A percentile compares a stretch with the other conserved stretches of the same genome.
phyloP scores from a whole-genome alignment of 1,140 invertebrate genomes.

The Camponotus pennsylvanicus region DNA sequence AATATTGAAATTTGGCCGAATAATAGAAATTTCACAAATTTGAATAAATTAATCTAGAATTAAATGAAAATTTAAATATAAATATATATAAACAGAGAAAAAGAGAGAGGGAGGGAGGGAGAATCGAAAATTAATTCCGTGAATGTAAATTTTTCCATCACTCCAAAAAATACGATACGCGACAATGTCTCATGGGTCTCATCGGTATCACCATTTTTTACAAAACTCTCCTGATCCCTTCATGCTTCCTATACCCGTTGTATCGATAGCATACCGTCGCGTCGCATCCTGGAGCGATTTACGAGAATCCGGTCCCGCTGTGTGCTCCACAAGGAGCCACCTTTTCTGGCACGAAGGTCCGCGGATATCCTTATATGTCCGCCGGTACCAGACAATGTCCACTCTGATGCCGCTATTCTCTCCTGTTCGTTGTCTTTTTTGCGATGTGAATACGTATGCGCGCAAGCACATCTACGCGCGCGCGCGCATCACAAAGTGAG shows the following conservation, averaged over 20 bases:
- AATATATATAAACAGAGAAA: background rate
- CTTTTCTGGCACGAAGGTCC: constrained; percentile 64
- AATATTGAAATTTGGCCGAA: no score
- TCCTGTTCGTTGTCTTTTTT: constrained; percentile 14
- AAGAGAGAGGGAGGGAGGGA: no score
- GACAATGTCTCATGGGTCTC: background rate
- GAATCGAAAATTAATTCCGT: background rate
- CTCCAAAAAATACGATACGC: background rate
- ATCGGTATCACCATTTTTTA: background rate
- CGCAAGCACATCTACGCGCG: constrained; percentile 56
- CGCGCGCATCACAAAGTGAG: constrained; percentile 70
- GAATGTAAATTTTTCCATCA: background rate
- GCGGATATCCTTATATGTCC: constrained; percentile 80
- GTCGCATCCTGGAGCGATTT: constrained; percentile 55
- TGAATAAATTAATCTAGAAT: no score
- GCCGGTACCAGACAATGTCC: constrained; percentile 77
- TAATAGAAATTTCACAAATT: no score
- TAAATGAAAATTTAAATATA: no score
- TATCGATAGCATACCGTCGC: constrained; percentile 62
- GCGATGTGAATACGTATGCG: constrained; percentile 4
- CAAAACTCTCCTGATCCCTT: background rate
- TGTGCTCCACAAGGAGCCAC: constrained; percentile 69
- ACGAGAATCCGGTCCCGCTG: constrained; percentile 65
- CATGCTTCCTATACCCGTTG: background rate
- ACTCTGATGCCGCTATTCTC: constrained; percentile 60